Base-by-base conservation (phyloP, 2,888 invertebrate species). In the Chirona hameri region DNA sequence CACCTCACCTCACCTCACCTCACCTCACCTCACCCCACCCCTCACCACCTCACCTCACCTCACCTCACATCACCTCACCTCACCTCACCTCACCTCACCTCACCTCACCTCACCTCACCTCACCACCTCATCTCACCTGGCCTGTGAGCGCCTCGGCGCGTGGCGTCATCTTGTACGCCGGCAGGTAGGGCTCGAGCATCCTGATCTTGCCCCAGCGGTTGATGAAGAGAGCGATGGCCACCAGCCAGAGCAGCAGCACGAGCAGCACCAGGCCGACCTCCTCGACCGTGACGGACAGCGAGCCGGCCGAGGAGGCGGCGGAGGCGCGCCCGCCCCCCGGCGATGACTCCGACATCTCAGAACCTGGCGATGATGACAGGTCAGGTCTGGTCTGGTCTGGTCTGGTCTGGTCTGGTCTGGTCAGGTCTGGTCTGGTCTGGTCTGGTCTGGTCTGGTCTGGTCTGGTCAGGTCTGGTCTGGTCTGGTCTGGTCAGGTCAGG, bases 141-240 rank as follows among this genome's bases (percentile, higher is more conserved):
- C 39, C 76, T 1, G 76, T 76, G 24, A 76, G 31, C 5, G 31
- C 24, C 21, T 46, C 76, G n/a, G 65, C 65, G 21, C 39, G 76
- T 10, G 76, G 76, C 76, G 76, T 76, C 76, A 76, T 76, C 76
- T 76, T 76, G 46, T 76, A 80, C 14, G 80, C 80, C 15, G 80
- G 80, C 80, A 52, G 95, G 88, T 95, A 95, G 0, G 95, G 95
- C 87, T 95, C 95, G 88, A 95, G 89, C 94, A 95, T 95, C 85
- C 95, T 92, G 87, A 96, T 96, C 91, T 96, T 96, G 87, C 96
- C 96, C 96, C 96, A 96, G 85, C 96, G 93, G 89, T 96, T 96
- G 91, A 96, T 95, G 90, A 96, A 96, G 80, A 96, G 90, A 5
- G 94, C 93, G 84, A 96, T 95, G 84, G 96, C 95, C 0, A 93